These are phyloP conservation scores for Drosophila prostipennis DNA, from an alignment of 2,888 invertebrate genomes.

Conservation along the genomic window DNA sequence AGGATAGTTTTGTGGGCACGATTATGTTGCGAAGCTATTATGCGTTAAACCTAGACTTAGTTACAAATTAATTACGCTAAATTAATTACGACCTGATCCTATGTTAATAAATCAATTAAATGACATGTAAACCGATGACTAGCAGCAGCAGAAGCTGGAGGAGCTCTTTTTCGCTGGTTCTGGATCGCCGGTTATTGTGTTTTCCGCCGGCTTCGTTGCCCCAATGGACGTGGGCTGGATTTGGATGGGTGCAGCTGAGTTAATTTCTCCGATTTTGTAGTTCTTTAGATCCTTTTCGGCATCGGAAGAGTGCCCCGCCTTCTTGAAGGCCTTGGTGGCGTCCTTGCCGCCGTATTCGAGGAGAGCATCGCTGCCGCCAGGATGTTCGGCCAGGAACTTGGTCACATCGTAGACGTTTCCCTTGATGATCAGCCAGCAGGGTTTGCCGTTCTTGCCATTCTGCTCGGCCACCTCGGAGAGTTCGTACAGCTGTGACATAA, in stretches of 20 bases:
- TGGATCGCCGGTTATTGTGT: conserved; percentile 1
- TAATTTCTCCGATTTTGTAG: conserved; percentile 88
- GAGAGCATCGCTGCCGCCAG: conserved; percentile 88
- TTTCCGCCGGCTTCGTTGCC: neutral
- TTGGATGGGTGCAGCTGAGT: conserved; percentile 35
- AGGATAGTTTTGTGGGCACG: conserved; percentile 25
- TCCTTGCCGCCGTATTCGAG: conserved; percentile 88
- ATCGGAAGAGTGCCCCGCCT: conserved; percentile 88
- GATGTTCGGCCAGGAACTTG: conserved; percentile 87
- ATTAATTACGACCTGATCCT: conserved; percentile 35
- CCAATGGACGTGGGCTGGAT: conserved; percentile 14
- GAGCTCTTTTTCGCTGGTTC: conserved; percentile 32
- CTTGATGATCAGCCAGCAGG: conserved; percentile 88
- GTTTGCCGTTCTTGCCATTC: conserved; percentile 86
- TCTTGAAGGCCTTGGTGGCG: conserved; percentile 87
- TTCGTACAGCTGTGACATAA: conserved; percentile 77
- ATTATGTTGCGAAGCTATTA: conserved; percentile 10
- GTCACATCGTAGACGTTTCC: conserved; percentile 89
- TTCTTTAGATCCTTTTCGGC: conserved; percentile 86
- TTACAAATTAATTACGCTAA: conserved; percentile 33
- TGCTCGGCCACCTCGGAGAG: conserved; percentile 86
- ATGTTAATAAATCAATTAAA: conserved; percentile 47
- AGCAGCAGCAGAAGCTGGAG: conserved; percentile 40
- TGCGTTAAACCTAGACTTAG: conserved; percentile 28
- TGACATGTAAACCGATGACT: conserved; percentile 9